Evolutionary conservation across 1,140 invertebrate species (phyloP).

Genomic region (Halesus radiatus): DNA sequence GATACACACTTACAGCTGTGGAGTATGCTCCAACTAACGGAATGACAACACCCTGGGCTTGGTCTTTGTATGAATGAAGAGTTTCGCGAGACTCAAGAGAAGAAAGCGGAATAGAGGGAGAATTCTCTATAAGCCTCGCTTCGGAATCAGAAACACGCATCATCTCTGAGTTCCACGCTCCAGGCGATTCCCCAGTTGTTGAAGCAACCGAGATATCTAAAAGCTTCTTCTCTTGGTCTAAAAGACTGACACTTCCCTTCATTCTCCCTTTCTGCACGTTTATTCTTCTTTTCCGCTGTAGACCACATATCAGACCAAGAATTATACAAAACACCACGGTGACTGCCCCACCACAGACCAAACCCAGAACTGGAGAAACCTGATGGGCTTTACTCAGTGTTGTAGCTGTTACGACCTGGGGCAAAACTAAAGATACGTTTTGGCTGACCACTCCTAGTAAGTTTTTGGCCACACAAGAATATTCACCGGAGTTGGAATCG

Average conservation of each 20-base stretch:
- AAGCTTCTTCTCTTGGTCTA: slow-evolving; percentile 83
- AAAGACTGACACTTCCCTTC: slow-evolving; percentile 79
- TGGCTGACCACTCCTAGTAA: slow-evolving; percentile 78
- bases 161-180: slow-evolving; percentile 71
- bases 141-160: slow-evolving; percentile 71
- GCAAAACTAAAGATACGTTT: slow-evolving; percentile 80
- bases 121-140: slow-evolving; percentile 63
- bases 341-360: slow-evolving; percentile 70
- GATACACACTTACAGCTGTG: slow-evolving; percentile 49
- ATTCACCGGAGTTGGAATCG: slow-evolving; percentile 81
- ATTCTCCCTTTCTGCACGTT: slow-evolving; percentile 74
- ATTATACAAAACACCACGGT: slow-evolving; percentile 69
- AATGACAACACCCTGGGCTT: slow-evolving; percentile 64
- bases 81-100: slow-evolving; percentile 68
- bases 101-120: slow-evolving; percentile 60
- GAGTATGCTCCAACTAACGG: slow-evolving; percentile 51
- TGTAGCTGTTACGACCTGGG: slow-evolving; percentile 78
- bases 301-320: slow-evolving; percentile 73
- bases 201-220: slow-evolving; percentile 82
- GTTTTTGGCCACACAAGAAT: slow-evolving; percentile 84
- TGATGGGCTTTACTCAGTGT: slow-evolving; percentile 75
- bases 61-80: slow-evolving; percentile 84
- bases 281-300: slow-evolving; percentile 60
- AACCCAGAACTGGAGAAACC: slow-evolving; percentile 72
- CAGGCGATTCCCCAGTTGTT: slow-evolving; percentile 75